Evolutionary conservation across 1,140 invertebrate species (phyloP), one percentile per base, ranked within the genome.

Genomic region (Ceratina calcarata): DNA sequence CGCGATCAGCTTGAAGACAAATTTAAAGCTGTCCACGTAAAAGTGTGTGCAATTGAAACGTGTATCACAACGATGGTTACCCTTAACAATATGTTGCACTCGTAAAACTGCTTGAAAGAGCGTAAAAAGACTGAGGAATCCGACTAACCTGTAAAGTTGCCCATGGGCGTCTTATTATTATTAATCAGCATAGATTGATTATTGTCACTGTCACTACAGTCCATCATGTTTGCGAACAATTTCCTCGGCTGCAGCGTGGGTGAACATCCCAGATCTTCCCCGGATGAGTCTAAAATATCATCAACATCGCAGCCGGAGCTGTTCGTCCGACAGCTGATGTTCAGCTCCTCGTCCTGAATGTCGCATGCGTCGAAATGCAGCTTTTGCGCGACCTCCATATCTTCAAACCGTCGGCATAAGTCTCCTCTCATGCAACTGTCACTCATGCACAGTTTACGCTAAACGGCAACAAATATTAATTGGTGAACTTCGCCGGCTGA

Each of bases 291-390:
- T 64, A 93, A 87, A 13, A 83, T 85, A 87, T 91, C 90, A 65
- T 91, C 89, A 62, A 90, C 78, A 83, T 93, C 91, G 75, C 90
- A 92, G 37, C 89, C 91, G 1, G 91, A 91, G 58, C 89, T 92
- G 73, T 88, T 91, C 37, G 86, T 87, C 24, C 86, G 88, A 85
- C 88, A 89, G 85, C 91, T 93, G 71, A 91, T 88, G 55, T 89
- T 91, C 32, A 91, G 79, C 71, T 92, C 91, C 66, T 91, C 91
- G 82, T 92, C 89, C 66, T 92, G 89, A 65, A 91, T 88, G 80
- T 90, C 90, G 81, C 86, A 88, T 32, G 89, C 88, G 76, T 91
- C 87, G 60, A 90, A 91, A 80, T 90, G 88, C 76, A 91, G 70
- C 79, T 92, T 92, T 65, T 90, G 91, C 27, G 83, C 88, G 60